A percentile compares a stretch with the other conserved stretches of the same genome.
Conservation (phyloP, 2,113 vertebrate genomes). For the Syrmaticus mikado region DNA sequence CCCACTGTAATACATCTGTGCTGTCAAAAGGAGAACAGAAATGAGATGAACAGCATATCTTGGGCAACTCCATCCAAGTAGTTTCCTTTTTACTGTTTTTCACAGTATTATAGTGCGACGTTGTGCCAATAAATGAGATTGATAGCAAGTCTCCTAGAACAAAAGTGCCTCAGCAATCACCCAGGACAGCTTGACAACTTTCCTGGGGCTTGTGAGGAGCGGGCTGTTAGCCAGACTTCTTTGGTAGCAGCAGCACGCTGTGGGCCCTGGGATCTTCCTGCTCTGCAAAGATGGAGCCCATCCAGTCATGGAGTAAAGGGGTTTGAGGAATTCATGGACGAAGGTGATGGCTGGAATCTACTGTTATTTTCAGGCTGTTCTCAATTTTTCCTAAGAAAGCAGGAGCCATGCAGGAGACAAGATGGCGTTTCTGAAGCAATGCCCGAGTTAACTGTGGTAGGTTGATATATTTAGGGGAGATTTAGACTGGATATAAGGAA, state of each 20-base stretch:
- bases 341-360: too few relatives aligned
- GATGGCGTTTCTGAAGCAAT: too few relatives aligned
- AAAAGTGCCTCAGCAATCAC: not conserved
- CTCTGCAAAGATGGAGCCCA: not conserved
- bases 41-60: not conserved
- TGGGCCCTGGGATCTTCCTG: not conserved
- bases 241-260: not conserved
- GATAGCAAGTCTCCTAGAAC: not conserved
- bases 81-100: not conserved
- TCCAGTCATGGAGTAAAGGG: rapidly evolving
- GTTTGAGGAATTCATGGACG: not conserved
- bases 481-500: too few relatives aligned
- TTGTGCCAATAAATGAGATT: not conserved
- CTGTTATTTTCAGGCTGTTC: too few relatives aligned
- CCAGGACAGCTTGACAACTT: not conserved
- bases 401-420: too few relatives aligned
- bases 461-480: too few relatives aligned
- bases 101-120: not conserved
- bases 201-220: not conserved
- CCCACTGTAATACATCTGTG: rapidly evolving
- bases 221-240: not conserved
- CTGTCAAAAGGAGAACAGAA: not conserved
- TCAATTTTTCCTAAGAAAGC: too few relatives aligned
- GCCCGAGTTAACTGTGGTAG: too few relatives aligned
- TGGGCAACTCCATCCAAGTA: not conserved